Conservation (phyloP, 2,113 vertebrate genomes). For the Varanus komodoensis region DNA sequence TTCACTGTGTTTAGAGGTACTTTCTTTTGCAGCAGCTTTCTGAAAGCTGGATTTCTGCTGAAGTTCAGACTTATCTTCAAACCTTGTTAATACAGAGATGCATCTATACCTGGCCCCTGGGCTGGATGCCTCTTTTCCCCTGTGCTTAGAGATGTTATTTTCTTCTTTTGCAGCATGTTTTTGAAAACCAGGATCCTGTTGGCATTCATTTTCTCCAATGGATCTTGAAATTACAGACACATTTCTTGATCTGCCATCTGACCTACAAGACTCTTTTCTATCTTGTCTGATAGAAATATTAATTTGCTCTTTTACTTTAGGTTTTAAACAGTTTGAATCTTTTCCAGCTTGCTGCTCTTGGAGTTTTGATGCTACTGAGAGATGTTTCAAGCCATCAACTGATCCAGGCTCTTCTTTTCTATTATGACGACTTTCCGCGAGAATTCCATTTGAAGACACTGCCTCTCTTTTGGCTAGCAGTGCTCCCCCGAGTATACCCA, state of each 20-base stretch:
- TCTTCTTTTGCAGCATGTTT: not conserved
- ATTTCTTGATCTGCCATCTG: conserved; percentile 21
- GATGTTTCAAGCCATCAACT: not conserved
- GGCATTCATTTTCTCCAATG: conserved; percentile 1
- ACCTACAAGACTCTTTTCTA: conserved; percentile 8
- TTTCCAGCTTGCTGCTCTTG: not conserved
- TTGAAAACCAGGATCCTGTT: not conserved
- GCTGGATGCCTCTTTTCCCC: not conserved
- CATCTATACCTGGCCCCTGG: not conserved
- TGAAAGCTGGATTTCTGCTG: not conserved
- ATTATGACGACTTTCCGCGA: not conserved
- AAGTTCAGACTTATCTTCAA: not conserved
- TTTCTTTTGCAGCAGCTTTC: conserved; percentile 2
- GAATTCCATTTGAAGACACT: not conserved
- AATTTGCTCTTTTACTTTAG: conserved; percentile 22
- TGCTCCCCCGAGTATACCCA: conserved; percentile 53
- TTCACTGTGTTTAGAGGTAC: not conserved
- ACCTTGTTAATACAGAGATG: not conserved
- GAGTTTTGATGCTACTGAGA: not conserved
- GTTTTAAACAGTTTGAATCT: not conserved
- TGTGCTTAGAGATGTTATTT: not conserved
- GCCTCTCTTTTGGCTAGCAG: conserved; percentile 29
- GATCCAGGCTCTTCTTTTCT: not conserved
- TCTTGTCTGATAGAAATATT: conserved; percentile 27
- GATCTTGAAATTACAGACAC: conserved; percentile 28